Conservation (phyloP, 2,797 vertebrate genomes). For the Urocyon cinereoargenteus region DNA sequence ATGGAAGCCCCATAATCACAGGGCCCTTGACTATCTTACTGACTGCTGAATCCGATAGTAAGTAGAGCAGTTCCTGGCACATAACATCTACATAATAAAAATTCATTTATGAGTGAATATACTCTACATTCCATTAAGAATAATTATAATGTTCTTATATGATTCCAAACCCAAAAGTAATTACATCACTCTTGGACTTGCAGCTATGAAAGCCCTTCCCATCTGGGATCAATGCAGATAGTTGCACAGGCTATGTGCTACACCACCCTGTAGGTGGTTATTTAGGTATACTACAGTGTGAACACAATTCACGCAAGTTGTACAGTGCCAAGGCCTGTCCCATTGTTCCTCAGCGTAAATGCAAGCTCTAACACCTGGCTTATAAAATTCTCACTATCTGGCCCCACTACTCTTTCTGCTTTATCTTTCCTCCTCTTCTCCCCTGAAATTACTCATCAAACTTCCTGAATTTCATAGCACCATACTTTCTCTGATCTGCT, state of each 20-base stretch:
- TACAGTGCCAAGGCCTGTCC: too few relatives aligned
- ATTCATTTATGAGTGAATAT: background rate
- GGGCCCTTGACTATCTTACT: background rate
- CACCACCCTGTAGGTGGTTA: too few relatives aligned
- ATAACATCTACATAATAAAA: background rate
- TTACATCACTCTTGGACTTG: background rate
- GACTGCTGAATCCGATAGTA: background rate
- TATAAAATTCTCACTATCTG: background rate
- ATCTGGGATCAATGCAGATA: background rate
- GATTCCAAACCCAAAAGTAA: background rate
- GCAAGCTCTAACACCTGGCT: background rate
- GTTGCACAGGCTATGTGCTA: accelerated
- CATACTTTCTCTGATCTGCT: background rate
- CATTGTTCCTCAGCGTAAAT: background rate
- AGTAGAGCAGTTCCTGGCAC: background rate
- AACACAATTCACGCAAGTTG: background rate
- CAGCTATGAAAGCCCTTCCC: background rate
- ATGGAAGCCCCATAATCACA: background rate
- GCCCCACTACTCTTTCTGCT: background rate
- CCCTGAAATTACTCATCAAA: background rate
- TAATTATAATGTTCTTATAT: background rate
- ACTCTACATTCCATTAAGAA: background rate
- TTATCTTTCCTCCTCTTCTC: background rate
- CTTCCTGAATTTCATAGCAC: background rate
- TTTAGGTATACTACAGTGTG: background rate